Base-by-base conservation (phyloP, 1,140 invertebrate genomes). In the Cyclargus thomasi region DNA sequence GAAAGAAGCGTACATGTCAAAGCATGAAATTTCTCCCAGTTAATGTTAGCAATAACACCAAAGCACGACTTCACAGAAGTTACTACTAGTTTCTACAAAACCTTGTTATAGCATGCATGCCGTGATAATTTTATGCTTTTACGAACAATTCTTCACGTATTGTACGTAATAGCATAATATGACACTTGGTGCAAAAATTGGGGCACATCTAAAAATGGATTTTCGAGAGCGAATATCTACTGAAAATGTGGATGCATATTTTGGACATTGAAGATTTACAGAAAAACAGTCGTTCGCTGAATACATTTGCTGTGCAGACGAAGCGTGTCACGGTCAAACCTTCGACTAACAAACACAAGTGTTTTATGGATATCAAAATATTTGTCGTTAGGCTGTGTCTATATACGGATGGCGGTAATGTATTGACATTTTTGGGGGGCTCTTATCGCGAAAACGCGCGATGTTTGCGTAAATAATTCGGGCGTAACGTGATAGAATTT, bases 331-430 rank as follows among this genome's bases (percentile, higher is more conserved):
- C 55, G 55, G 55, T 2, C 55, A 11, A 21, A 21, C 55, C 55
- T 20, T 20, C 55, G 10, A 59, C 17, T 20, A 59, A 59, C 10
- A 20, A 59, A 59, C n/a, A 21, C 18, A 11, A 59, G 55, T 11
- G 55, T 59, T 55, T 55, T 55, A 20, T 59, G 55, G 55, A 59
- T 59, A 59, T 22, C 55, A 21, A 59, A 59, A 59, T 59, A 20
- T 59, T 59, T 59, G 55, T 1, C n/a, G 2, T 16, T 17, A 7
- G 10, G 55, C 17, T 59, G 18, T 59, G 55, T 59, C 55, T 59
- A 59, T 59, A 59, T 59, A 20, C 55, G 55, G 55, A 20, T 8
- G 39, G 55, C 53, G 53, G 18, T 59, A 59, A 59, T 59, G 55
- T 59, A 20, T 21, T 59, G 17, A 59, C 55, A 8, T 59, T 59